Evolutionary conservation across 2,888 invertebrate species (phyloP), one percentile per base, ranked within the genome.

Genomic region (Plebejus argus): DNA sequence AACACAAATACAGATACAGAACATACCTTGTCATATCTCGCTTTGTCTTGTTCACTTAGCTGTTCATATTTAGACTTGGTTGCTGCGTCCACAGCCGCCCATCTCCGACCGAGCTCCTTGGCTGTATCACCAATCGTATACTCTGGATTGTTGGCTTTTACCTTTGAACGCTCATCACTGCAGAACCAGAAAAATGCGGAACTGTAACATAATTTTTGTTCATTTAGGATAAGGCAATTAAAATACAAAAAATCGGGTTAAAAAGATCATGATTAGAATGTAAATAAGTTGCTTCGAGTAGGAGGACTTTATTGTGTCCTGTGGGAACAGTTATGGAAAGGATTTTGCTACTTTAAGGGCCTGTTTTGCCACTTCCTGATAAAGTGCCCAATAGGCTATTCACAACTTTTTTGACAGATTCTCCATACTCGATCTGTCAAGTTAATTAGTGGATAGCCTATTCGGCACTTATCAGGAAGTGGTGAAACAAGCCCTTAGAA

Each of bases 171-270:
- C 90, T 99, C 99, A 88, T 99, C 99, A 91, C 98, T 98, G 90
- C 99, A 99, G 95, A 99, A 99, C 97, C 99, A 98, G 95, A 99
- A 99, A 96, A 99, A 99, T 77, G 99, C 99, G 83, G 99, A 99
- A 89, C 99, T 99, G 94, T 76, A 70, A 79, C 70, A 76, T 23
- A 78, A 49, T 76, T 66, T 70, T 66, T 66, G 66, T 66, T 15
- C 5, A 33, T 66, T 66, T 33, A 66, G 28, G 66, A 66, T 23
- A 12, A 12, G 10, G 23, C 15, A 28, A 28, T 6, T 28, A 28
- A 28, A n/a, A 18, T 3, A 58, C 56, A 58, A 49, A 53, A 15
- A n/a, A n/a, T n/a, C n/a, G n/a, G n/a, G n/a, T n/a, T n/a, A n/a
- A n/a, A n/a, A n/a, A n/a, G n/a, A n/a, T n/a, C n/a, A n/a, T n/a